Evolutionary conservation across 2,113 vertebrate genomes (phyloP).

Genomic region (Ptilorrhoa leucosticta): DNA sequence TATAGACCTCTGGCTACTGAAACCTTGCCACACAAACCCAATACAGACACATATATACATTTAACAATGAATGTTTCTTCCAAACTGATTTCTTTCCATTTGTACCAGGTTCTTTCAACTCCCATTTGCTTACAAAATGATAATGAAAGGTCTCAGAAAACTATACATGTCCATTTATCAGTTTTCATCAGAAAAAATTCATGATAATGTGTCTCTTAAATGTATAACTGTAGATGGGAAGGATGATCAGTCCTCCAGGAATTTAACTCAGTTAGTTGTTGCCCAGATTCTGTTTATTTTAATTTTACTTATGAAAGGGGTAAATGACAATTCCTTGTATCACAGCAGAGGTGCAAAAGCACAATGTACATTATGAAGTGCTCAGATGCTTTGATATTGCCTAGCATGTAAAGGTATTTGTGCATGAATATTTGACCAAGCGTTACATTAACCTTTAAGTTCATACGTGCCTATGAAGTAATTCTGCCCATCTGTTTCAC

Average conservation of each 20-base stretch:
- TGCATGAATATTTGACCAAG: neutral
- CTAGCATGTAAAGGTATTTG: neutral
- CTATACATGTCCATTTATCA: neutral
- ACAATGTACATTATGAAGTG: neutral
- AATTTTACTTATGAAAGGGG: neutral
- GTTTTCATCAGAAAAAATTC: neutral
- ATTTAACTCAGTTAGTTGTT: neutral
- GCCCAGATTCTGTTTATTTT: neutral
- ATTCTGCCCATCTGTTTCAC: neutral
- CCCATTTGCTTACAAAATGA: neutral
- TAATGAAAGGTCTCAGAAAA: neutral
- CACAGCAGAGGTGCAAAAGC: neutral
- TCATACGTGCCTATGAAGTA: accelerated
- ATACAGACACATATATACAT: accelerated
- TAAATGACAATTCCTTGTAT: neutral
- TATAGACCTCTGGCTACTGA: neutral
- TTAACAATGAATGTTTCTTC: neutral
- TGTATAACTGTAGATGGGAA: neutral
- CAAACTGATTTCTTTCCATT: neutral
- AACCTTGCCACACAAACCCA: neutral
- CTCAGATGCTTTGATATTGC: neutral
- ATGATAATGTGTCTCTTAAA: neutral
- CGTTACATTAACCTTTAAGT: neutral
- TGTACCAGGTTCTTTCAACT: neutral
- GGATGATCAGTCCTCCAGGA: neutral